phyloP scores from a whole-genome alignment of 2,888 invertebrate genomes.

The Acholoe squamosa region DNA sequence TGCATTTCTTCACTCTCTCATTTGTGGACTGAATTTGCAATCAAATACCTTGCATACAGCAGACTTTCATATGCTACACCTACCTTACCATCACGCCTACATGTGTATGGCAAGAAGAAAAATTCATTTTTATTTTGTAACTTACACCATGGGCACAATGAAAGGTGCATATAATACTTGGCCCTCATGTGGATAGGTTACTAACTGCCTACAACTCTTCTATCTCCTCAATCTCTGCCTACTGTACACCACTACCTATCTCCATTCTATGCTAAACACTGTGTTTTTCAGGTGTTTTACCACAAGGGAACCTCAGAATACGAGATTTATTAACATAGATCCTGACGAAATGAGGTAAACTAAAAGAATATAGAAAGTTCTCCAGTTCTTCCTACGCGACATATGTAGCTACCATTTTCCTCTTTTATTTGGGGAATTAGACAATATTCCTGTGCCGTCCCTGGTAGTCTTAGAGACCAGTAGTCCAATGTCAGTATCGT shows the following conservation, averaged over 20 bases:
- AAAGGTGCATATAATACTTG: not conserved
- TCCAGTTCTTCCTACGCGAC: constrained; percentile 50
- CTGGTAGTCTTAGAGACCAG: constrained; percentile 48
- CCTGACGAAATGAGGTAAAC: constrained; percentile 61
- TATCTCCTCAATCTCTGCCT: not conserved
- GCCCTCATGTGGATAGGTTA: not conserved
- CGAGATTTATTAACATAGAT: constrained; percentile 62
- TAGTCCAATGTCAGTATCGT: constrained; percentile 57
- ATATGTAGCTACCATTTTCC: constrained; percentile 58
- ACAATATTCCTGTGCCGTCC: not conserved
- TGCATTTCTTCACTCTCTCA: not conserved
- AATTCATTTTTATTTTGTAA: not conserved
- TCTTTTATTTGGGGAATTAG: constrained; percentile 57
- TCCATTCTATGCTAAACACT: constrained; percentile 58
- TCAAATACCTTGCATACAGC: not conserved
- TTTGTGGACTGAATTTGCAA: not conserved
- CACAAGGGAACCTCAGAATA: constrained; percentile 61
- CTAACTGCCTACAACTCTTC: not conserved
- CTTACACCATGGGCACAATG: not conserved
- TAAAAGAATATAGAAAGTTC: constrained; percentile 61
- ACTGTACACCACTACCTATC: constrained; percentile 50
- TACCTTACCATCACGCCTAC: not conserved
- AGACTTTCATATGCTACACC: not conserved
- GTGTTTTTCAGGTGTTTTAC: constrained; percentile 62
- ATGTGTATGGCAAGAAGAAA: not conserved